A percentile compares a stretch with the other conserved stretches of the same genome.
These are phyloP conservation scores for Lasius fuliginosus DNA, from an alignment of 2,888 invertebrate genomes.

Conservation along the genomic window DNA sequence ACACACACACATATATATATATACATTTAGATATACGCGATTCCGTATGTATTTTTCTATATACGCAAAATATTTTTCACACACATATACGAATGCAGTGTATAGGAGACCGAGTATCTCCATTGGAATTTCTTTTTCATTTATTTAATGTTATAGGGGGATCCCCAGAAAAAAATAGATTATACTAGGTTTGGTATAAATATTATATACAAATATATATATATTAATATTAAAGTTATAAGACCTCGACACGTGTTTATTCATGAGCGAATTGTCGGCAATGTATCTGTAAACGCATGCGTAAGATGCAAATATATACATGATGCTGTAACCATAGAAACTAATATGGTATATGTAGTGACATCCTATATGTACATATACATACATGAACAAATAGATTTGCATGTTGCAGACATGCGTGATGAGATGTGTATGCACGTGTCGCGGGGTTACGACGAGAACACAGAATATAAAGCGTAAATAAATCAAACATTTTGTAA, in stretches of 20 bases:
- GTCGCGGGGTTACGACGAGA: not conserved
- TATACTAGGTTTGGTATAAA: not conserved
- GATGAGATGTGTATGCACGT: constrained; percentile 45
- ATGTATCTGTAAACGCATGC: constrained; percentile 29
- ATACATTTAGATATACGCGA: constrained; percentile 6
- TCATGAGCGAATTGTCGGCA: not conserved
- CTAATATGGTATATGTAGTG: constrained; percentile 26
- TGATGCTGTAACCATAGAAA: constrained; percentile 17
- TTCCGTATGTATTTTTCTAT: not conserved
- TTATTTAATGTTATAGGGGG: not conserved
- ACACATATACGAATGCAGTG: not conserved
- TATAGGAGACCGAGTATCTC: not conserved
- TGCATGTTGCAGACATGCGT: constrained; percentile 48
- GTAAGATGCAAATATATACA: constrained; percentile 7
- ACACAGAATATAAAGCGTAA: not conserved
- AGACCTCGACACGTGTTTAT: not conserved
- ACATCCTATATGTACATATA: constrained; percentile 44
- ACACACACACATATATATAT: not conserved
- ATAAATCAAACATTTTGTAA: constrained; percentile 6
- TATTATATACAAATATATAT: not conserved
- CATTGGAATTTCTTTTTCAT: not conserved
- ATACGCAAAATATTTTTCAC: not conserved
- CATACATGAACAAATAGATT: constrained; percentile 46
- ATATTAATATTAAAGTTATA: constrained; percentile 1
- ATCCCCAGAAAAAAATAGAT: not conserved